phyloP scores from a whole-genome alignment of 2,113 vertebrate genomes.

The Phyllostomus hastatus region DNA sequence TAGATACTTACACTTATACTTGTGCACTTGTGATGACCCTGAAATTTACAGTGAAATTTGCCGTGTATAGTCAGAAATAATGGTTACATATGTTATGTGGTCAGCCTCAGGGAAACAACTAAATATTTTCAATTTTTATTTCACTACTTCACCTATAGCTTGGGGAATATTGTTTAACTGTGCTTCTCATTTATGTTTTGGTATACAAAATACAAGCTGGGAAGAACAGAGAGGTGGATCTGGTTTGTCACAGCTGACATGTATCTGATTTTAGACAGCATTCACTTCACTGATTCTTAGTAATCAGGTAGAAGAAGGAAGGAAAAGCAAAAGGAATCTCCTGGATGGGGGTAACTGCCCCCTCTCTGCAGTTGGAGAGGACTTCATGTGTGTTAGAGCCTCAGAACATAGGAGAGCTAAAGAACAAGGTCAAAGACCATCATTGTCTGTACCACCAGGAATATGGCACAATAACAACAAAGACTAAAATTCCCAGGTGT shows the following conservation, averaged over 20 bases:
- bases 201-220: background rate
- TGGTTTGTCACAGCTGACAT: background rate
- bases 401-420: background rate
- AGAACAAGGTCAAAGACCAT: background rate
- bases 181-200: constrained; percentile 8
- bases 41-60: background rate
- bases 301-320: background rate
- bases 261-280: background rate
- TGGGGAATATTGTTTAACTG: background rate
- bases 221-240: background rate
- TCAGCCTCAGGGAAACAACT: background rate
- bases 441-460: background rate
- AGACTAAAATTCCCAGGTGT: background rate
- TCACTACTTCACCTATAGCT: background rate
- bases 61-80: constrained; percentile 19
- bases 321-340: background rate
- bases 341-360: background rate
- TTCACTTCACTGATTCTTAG: background rate
- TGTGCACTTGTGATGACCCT: constrained; percentile 18
- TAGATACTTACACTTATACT: background rate
- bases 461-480: background rate
- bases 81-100: background rate
- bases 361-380: too few species aligned
- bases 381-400: background rate
- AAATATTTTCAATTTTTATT: constrained; percentile 37